Evolutionary conservation across 2,888 invertebrate genomes (phyloP).

Genomic region (Caenorhabditis sp.): DNA sequence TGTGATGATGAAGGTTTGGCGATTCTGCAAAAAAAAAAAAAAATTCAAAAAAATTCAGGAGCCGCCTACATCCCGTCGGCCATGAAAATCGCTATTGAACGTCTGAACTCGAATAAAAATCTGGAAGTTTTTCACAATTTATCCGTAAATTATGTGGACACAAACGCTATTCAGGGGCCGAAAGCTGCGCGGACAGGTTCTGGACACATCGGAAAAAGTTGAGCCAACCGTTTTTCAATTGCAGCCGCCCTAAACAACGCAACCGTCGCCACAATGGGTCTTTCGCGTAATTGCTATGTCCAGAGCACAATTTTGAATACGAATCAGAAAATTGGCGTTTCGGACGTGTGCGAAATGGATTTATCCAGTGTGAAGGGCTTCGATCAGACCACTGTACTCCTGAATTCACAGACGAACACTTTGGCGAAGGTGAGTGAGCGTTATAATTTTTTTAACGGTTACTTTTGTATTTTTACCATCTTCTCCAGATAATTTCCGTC

Average conservation of each 20-base stretch:
- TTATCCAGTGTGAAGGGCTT: slow-evolving; percentile 46
- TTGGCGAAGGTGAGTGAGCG: slow-evolving; percentile 32
- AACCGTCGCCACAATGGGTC: slow-evolving; percentile 43
- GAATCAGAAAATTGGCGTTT: slow-evolving; percentile 52
- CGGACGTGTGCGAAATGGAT: slow-evolving; percentile 58
- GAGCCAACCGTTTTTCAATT: not conserved
- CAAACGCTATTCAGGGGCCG: slow-evolving; percentile 12
- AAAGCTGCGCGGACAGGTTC: slow-evolving; percentile 28
- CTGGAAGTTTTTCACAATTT: slow-evolving; percentile 55
- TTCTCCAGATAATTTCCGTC: too few species aligned
- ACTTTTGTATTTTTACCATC: not conserved
- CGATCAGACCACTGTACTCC: slow-evolving; percentile 49
- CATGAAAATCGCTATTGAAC: slow-evolving; percentile 25
- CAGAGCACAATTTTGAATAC: slow-evolving; percentile 54
- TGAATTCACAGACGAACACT: slow-evolving; percentile 44
- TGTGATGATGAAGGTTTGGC: slow-evolving; percentile 60
- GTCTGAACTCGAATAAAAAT: slow-evolving; percentile 18
- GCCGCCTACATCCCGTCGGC: slow-evolving; percentile 50
- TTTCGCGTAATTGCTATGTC: slow-evolving; percentile 45
- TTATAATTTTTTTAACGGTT: not conserved
- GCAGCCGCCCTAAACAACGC: slow-evolving; percentile 20
- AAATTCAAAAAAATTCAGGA: slow-evolving; percentile 9
- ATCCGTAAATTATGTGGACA: slow-evolving; percentile 48
- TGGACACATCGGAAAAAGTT: not conserved
- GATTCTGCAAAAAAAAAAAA: not conserved